These are phyloP conservation scores for Drosophila mauritiana DNA, from an alignment of 1,140 invertebrate genomes.

Conservation along the genomic window DNA sequence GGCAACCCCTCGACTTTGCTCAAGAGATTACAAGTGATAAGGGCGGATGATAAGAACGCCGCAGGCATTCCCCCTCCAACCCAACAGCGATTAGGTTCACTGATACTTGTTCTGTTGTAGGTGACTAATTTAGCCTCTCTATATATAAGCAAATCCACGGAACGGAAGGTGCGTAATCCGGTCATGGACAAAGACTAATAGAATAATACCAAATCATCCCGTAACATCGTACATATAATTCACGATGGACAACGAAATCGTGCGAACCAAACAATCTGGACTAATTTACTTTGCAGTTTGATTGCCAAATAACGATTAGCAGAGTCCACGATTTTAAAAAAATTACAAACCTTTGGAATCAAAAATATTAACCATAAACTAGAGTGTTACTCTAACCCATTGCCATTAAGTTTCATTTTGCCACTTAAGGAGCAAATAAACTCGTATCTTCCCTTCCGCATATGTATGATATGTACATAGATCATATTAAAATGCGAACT, in stretches of 20 bases:
- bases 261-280: not conserved
- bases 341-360: not conserved
- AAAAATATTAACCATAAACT: not conserved
- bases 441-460: conserved; percentile 24
- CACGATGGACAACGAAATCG: conserved; percentile 1
- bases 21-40: conserved; percentile 23
- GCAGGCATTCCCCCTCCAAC: not conserved
- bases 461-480: too few species aligned
- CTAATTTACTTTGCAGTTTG: not conserved
- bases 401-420: conserved; percentile 17
- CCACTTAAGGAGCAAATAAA: conserved; percentile 12
- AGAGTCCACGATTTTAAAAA: not conserved
- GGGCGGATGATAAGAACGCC: conserved; percentile 15
- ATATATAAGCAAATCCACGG: conserved; percentile 1
- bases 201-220: conserved; percentile 17
- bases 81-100: conserved; percentile 1
- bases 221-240: conserved; percentile 8
- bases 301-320: not conserved
- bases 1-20: not conserved
- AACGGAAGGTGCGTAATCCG: conserved; percentile 44
- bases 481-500: conserved; percentile 34
- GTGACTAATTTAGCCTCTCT: conserved; percentile 27
- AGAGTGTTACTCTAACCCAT: not conserved
- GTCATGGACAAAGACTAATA: conserved; percentile 54
- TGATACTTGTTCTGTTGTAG: conserved; percentile 11